Evolutionary conservation across 2,797 vertebrate species (phyloP).

Genomic region (Rhadinocentrus ornatus): DNA sequence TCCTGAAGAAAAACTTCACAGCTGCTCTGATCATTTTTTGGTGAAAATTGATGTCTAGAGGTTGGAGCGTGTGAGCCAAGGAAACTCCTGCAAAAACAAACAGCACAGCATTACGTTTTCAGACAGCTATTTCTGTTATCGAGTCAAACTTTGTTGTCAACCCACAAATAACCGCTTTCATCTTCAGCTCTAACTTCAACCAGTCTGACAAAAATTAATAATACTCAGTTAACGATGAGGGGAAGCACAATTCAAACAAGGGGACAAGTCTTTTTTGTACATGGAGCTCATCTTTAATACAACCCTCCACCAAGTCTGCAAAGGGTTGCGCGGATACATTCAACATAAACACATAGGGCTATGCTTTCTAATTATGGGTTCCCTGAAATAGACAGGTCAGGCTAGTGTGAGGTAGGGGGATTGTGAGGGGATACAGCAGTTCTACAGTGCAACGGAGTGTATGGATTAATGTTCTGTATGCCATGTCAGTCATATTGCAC

Average conservation of each 20-base stretch:
- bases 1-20: slow-evolving; percentile 10
- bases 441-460: slow-evolving; percentile 64
- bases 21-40: slow-evolving; percentile 20
- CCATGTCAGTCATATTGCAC: slow-evolving; percentile 39
- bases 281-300: slow-evolving; percentile 45
- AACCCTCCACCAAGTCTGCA: slow-evolving; percentile 67
- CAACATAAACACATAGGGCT: slow-evolving; percentile 80
- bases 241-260: neutral
- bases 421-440: slow-evolving; percentile 63
- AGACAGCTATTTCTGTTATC: slow-evolving; percentile 3
- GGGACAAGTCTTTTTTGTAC: slow-evolving; percentile 15
- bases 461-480: slow-evolving; percentile 53
- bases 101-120: slow-evolving; percentile 22
- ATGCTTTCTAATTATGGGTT: slow-evolving; percentile 75
- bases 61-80: slow-evolving; percentile 95
- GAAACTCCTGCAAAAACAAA: slow-evolving; percentile 90
- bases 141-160: neutral
- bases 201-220: neutral
- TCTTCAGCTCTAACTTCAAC: neutral
- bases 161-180: neutral
- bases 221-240: neutral
- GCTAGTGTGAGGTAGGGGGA: slow-evolving; percentile 63
- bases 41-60: slow-evolving; percentile 76
- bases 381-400: slow-evolving; percentile 82
- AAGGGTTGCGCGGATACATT: slow-evolving; percentile 78